These are phyloP conservation scores for Drosophila sulfurigaster DNA, from an alignment of 1,140 invertebrate species.

Conservation along the genomic window DNA sequence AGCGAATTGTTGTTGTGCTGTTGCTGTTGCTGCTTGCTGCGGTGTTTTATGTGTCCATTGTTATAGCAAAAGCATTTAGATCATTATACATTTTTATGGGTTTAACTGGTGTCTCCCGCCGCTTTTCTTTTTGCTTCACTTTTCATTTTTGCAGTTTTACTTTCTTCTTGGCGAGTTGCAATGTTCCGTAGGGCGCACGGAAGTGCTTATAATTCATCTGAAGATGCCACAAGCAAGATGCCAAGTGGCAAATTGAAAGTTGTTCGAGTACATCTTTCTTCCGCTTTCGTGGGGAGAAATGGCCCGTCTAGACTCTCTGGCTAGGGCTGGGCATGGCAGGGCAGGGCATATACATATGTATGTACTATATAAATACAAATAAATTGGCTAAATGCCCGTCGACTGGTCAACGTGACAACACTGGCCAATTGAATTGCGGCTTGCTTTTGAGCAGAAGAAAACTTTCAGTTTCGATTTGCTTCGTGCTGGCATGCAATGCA, in stretches of 20 bases:
- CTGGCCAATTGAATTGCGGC: constrained; percentile 28
- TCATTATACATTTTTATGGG: constrained; percentile 45
- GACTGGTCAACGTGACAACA: constrained; percentile 40
- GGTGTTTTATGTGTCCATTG: constrained; percentile 73
- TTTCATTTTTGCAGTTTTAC: neutral
- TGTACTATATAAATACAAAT: neutral
- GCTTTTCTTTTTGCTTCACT: constrained; percentile 1
- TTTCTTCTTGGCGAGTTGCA: neutral
- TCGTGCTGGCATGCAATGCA: constrained; percentile 32
- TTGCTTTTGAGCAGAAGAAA: neutral
- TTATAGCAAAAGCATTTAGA: constrained; percentile 58
- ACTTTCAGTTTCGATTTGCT: constrained; percentile 54
- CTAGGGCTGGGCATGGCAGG: constrained; percentile 13
- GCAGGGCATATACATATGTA: constrained; percentile 3
- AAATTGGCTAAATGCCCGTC: constrained; percentile 57
- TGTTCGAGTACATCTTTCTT: constrained; percentile 22
- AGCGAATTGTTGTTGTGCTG: constrained; percentile 28
- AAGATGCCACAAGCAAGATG: neutral
- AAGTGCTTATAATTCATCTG: constrained; percentile 12
- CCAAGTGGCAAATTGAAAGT: constrained; percentile 19
- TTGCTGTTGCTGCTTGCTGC: constrained; percentile 25
- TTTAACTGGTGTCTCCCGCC: neutral
- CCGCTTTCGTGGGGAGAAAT: neutral
- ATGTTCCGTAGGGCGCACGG: neutral
- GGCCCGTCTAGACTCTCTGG: neutral